These are phyloP conservation scores for Ommatoiulus sabulosus DNA, from an alignment of 2,888 invertebrate genomes.

Conservation along the genomic window DNA sequence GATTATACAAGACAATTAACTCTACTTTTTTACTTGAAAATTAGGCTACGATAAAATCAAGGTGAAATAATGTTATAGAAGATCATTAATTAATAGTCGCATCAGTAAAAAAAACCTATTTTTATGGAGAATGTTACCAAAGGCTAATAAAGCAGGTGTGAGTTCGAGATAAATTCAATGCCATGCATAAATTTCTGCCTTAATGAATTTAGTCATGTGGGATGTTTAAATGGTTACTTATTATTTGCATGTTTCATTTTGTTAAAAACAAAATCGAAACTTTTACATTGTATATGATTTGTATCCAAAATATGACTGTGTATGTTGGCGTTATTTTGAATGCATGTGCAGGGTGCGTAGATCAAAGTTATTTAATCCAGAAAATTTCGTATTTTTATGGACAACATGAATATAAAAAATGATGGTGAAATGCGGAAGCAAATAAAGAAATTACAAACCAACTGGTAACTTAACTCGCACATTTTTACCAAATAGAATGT, in stretches of 20 bases:
- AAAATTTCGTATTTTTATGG: too few species aligned
- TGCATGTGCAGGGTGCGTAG: too few species aligned
- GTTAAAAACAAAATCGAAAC: neutral
- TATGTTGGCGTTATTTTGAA: too few species aligned
- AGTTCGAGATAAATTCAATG: neutral
- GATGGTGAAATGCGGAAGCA: too few species aligned
- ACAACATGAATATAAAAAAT: too few species aligned
- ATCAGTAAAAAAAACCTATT: neutral
- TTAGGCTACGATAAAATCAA: slow-evolving; percentile 2
- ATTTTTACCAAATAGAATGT: too few species aligned
- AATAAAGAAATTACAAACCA: too few species aligned
- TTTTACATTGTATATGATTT: neutral
- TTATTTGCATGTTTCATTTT: neutral
- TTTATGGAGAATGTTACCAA: neutral
- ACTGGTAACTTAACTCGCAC: too few species aligned
- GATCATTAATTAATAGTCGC: neutral
- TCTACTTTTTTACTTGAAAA: neutral
- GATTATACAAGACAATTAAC: neutral
- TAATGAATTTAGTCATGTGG: neutral
- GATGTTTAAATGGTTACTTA: neutral
- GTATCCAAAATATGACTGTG: neutral
- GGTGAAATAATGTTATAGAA: neutral
- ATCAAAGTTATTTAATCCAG: too few species aligned
- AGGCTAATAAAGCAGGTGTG: neutral
- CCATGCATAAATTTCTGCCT: neutral